Evolutionary conservation across 2,797 vertebrate species (phyloP).

Genomic region (Gymnoscopelus microlampas): DNA sequence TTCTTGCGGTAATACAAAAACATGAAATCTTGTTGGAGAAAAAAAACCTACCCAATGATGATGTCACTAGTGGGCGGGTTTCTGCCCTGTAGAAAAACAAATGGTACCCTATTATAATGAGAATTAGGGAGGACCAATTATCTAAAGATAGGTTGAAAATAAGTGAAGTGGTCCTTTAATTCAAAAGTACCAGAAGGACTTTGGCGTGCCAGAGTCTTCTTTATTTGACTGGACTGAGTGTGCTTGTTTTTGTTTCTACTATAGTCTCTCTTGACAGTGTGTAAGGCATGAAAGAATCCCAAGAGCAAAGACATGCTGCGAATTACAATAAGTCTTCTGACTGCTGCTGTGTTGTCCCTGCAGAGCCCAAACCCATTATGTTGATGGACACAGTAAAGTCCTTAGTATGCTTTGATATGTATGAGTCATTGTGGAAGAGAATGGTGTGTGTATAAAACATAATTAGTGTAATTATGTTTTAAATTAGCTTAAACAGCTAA

Average conservation of each 20-base stretch:
- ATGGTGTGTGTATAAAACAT: background rate
- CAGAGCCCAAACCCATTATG: background rate
- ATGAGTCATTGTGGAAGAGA: background rate
- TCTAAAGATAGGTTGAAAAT: too few species aligned
- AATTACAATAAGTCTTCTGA: background rate
- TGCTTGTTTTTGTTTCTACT: background rate
- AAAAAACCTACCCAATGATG: too few species aligned
- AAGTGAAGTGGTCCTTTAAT: too few species aligned
- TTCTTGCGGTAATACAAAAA: too few species aligned
- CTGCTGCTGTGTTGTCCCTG: constrained; percentile 20
- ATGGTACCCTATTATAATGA: too few species aligned
- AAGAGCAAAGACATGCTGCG: background rate
- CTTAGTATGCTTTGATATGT: constrained; percentile 10
- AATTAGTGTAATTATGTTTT: background rate
- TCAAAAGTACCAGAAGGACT: too few species aligned
- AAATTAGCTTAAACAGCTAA: constrained; percentile 12
- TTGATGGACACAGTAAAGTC: background rate
- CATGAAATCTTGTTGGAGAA: too few species aligned
- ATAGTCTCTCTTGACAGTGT: constrained; percentile 5
- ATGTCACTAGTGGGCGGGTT: too few species aligned
- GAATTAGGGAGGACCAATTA: too few species aligned
- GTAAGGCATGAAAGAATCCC: constrained; percentile 4
- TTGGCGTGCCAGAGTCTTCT: too few species aligned
- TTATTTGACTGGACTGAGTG: too few species aligned
- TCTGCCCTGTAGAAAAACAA: too few species aligned